These are phyloP conservation scores for Hydrochoerus hydrochaeris DNA, from an alignment of 2,113 vertebrate species.

Conservation along the genomic window DNA sequence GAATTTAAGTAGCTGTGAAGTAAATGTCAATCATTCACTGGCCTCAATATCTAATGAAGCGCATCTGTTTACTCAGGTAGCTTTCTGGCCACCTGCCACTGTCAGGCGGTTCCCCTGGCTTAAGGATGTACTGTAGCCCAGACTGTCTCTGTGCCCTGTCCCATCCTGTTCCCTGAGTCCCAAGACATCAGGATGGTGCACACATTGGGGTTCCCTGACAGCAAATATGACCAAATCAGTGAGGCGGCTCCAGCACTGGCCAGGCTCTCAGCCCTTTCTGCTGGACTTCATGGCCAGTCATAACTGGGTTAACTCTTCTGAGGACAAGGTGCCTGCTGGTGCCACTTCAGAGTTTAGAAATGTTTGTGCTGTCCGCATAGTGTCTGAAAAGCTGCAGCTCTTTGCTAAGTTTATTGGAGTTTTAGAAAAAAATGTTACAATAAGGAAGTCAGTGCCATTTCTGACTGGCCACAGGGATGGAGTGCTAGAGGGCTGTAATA, in stretches of 20 bases:
- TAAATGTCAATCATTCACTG: background rate
- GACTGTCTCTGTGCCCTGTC: background rate
- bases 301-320: background rate
- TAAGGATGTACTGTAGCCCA: background rate
- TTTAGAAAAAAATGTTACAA: background rate
- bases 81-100: background rate
- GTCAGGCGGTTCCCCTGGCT: background rate
- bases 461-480: background rate
- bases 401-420: background rate
- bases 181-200: background rate
- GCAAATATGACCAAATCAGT: background rate
- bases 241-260: background rate
- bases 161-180: background rate
- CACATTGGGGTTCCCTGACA: background rate
- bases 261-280: background rate
- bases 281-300: background rate
- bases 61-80: background rate
- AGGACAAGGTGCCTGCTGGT: background rate
- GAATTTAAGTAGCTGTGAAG: conserved; percentile 28
- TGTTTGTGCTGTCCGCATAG: background rate
- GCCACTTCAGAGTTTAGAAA: background rate
- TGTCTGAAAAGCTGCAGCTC: background rate
- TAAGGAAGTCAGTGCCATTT: background rate
- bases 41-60: background rate
- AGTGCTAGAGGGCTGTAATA: background rate